A percentile compares a stretch with the other conserved stretches of the same genome.
Evolutionary conservation across 1,140 invertebrate species (phyloP).

Genomic region (Alviniconcha marisindica): DNA sequence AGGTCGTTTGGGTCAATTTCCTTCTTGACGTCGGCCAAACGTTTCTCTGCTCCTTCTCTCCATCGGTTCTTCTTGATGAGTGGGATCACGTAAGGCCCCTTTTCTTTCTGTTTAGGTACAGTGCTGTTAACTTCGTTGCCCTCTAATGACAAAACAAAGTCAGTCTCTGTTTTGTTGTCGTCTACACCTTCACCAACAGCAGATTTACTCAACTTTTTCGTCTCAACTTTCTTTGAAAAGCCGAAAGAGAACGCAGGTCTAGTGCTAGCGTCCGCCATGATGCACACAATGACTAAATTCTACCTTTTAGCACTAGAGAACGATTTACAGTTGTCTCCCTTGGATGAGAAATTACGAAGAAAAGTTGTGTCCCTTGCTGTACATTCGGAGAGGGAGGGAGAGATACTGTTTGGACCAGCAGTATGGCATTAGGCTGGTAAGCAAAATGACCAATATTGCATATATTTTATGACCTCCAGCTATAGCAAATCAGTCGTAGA

Average conservation of each 20-base stretch:
- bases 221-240: conserved; percentile 66
- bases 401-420: no score
- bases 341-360: no score
- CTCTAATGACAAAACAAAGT: conserved; percentile 65
- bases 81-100: conserved; percentile 76
- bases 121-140: conserved; percentile 63
- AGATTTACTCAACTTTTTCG: conserved; percentile 57
- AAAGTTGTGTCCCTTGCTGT: no score
- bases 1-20: conserved; percentile 44
- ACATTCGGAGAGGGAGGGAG: no score
- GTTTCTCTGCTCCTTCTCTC: conserved; percentile 51
- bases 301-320: no score
- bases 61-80: conserved; percentile 72
- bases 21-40: conserved; percentile 1
- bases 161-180: conserved; percentile 51
- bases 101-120: conserved; percentile 63
- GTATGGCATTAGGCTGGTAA: no score
- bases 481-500: no score
- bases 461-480: no score
- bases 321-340: no score
- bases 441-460: no score
- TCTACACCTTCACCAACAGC: conserved; percentile 49
- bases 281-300: no score
- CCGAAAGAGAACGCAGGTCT: conserved; percentile 60
- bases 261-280: conserved; percentile 37